A percentile compares a stretch with the other conserved stretches of the same genome.
Evolutionary conservation across 2,888 invertebrate genomes (phyloP).

Genomic region (Callimorpha dominula): DNA sequence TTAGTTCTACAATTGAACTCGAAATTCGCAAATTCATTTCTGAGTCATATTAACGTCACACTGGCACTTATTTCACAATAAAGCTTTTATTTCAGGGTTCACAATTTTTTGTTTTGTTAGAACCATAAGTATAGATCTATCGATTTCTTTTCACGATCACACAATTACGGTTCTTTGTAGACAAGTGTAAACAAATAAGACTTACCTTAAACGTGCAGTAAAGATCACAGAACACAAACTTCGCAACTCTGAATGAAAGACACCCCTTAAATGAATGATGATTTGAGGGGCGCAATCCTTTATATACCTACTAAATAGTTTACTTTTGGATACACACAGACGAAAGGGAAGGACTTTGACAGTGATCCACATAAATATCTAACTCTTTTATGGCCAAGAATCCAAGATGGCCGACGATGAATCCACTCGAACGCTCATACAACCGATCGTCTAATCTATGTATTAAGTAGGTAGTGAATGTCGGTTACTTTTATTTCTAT

Average conservation of each 20-base stretch:
- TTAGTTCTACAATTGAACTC: no score
- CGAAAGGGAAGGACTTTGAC: constrained; percentile 1
- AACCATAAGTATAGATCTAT: no score
- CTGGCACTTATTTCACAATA: no score
- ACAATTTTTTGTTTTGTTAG: no score
- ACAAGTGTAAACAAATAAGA: background rate
- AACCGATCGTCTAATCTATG: background rate
- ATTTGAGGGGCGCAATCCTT: background rate
- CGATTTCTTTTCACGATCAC: background rate
- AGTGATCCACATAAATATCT: background rate
- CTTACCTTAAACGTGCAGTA: background rate
- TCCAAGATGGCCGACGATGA: background rate
- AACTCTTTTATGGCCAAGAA: background rate
- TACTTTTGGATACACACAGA: background rate
- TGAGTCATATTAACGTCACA: no score
- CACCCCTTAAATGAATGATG: background rate
- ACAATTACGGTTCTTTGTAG: background rate
- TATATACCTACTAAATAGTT: background rate
- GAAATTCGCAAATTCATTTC: no score
- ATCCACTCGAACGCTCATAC: background rate
- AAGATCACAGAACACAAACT: background rate
- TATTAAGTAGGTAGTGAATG: background rate
- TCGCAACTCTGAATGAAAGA: background rate
- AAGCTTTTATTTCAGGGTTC: no score
- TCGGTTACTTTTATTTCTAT: background rate